Evolutionary conservation across 2,888 invertebrate genomes (phyloP), one percentile per base, ranked within the genome.

Genomic region (Oligia strigilis): DNA sequence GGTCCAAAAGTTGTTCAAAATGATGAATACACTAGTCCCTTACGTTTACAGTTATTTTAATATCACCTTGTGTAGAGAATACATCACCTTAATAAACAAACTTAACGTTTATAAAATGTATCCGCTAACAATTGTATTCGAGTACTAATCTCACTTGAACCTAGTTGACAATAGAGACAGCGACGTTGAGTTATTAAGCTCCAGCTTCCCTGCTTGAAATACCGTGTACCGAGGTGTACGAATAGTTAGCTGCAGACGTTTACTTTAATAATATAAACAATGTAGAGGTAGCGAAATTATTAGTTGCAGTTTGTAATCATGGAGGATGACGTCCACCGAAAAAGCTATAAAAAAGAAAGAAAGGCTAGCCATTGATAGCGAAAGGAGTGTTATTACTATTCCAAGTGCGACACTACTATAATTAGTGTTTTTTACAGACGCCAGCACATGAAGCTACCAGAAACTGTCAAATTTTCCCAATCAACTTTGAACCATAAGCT

Each of bases 131-230:
- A 60, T 80, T 72, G 29, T 58, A 75, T 78, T 80, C 29, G 49
- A 60, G 75, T 11, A 77, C 72, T 77, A 77, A 83, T 77, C 73
- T 77, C 55, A 66, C 49, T 79, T 64, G 71, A 65, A 79, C 23
- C 73, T 74, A 64, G 72, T 72, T 40, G 80, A 84, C 80, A 81
- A 66, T 69, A 60, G 66, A 78, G 72, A 78, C 77, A 72, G 65
- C 67, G 75, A 78, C 77, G 29, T 77, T 84, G 87, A 86, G 76
- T 67, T 78, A 78, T 80, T 86, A 86, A 84, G 65, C 75, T 49
- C 36, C 8, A 62, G 36, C 52, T 62, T 4, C 13, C 40, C 4
- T 2, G 29, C 43, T 29, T 65, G 64, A 17, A 11, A 49, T 69
- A 29, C 52, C 62, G 62, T 55, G 23, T 17, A 40, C 29, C 0